Percentiles rank a stretch among this genome's conserved stretches.
Evolutionary conservation across 2,888 invertebrate genomes (phyloP).

Genomic region (Heliconius charithonia): DNA sequence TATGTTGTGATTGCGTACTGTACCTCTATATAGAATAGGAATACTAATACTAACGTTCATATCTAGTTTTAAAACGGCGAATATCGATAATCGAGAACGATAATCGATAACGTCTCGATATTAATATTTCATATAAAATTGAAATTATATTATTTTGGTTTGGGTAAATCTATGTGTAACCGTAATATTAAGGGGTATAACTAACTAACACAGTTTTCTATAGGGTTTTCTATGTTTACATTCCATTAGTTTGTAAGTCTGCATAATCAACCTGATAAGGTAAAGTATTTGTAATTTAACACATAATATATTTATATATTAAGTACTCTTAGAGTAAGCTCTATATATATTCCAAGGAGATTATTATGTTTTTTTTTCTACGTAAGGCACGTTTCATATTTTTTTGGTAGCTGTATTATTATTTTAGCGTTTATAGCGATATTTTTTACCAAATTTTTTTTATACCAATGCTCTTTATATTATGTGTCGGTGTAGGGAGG

Average conservation of each 20-base stretch:
- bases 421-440: constrained; percentile 68
- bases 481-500: constrained; percentile 57
- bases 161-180: constrained; percentile 77
- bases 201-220: constrained; percentile 67
- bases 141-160: constrained; percentile 71
- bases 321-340: constrained; percentile 53
- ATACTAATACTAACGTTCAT: constrained; percentile 9
- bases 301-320: constrained; percentile 53
- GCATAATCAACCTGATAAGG: constrained; percentile 68
- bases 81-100: constrained; percentile 1
- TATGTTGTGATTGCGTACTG: constrained; percentile 46
- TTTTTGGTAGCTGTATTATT: constrained; percentile 72
- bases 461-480: constrained; percentile 80
- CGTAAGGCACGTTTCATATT: constrained; percentile 65
- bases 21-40: constrained; percentile 43
- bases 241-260: constrained; percentile 74
- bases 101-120: constrained; percentile 22
- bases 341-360: constrained; percentile 64
- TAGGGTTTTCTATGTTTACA: constrained; percentile 63
- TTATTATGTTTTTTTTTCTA: constrained; percentile 63
- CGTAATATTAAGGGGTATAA: constrained; percentile 72
- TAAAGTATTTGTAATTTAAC: constrained; percentile 48
- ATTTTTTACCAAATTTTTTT: constrained; percentile 79
- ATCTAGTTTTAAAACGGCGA: constrained; percentile 16
- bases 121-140: constrained; percentile 42